Percentiles rank a stretch among this genome's conserved stretches.
phyloP scores from a whole-genome alignment of 2,888 invertebrate genomes.

The Catocala sponsa region DNA sequence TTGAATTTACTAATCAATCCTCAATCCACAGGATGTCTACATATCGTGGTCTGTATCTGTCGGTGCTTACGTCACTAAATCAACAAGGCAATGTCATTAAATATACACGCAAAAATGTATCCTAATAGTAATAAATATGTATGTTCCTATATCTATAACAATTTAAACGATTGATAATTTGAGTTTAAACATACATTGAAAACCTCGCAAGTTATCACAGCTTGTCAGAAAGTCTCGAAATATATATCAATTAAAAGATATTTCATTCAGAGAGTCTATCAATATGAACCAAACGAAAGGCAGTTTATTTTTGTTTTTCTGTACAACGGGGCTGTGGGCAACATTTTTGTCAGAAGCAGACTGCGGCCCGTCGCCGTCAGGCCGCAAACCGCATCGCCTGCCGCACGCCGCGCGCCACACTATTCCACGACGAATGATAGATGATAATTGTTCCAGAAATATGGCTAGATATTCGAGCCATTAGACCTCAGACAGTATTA shows the following conservation, averaged over 20 bases:
- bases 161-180: no score
- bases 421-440: slow-evolving; percentile 11
- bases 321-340: slow-evolving; percentile 19
- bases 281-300: slow-evolving; percentile 23
- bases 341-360: slow-evolving; percentile 46
- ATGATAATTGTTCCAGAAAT: slow-evolving; percentile 25
- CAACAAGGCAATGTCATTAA: no score
- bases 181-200: neutral
- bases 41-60: no score
- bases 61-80: no score
- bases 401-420: slow-evolving; percentile 12
- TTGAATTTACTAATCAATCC: no score
- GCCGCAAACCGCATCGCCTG: slow-evolving; percentile 27
- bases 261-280: slow-evolving; percentile 23
- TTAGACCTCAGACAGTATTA: slow-evolving; percentile 3
- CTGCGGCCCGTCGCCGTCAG: slow-evolving; percentile 3
- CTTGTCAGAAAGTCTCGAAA: neutral
- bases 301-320: slow-evolving; percentile 32
- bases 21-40: no score
- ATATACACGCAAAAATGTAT: no score
- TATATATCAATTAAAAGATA: slow-evolving; percentile 3
- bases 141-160: no score
- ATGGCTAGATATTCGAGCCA: slow-evolving; percentile 1
- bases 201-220: neutral
- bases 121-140: no score